Conservation (phyloP, 2,888 invertebrate species). For the Imbricaverruca yamaguchii region DNA sequence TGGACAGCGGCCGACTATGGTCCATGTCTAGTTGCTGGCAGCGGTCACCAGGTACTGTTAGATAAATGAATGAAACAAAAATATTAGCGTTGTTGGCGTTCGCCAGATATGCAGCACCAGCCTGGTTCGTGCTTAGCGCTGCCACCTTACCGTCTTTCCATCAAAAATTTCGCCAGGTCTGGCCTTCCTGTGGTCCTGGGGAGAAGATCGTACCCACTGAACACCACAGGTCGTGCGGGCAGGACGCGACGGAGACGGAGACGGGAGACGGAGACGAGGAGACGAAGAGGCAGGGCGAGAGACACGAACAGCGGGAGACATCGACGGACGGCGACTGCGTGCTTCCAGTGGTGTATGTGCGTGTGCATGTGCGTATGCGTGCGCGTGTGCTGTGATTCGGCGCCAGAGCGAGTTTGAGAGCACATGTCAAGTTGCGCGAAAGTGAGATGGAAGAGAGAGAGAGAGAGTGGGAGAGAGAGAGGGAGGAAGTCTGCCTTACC, state of each 20-base stretch:
- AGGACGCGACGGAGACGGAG: no score
- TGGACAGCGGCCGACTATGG: no score
- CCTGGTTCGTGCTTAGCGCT: neutral
- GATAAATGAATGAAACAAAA: neutral
- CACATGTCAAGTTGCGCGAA: no score
- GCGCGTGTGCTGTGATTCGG: neutral
- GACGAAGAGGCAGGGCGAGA: neutral
- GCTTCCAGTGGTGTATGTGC: neutral
- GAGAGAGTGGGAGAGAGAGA: no score
- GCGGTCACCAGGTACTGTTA: neutral
- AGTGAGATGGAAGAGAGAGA: no score
- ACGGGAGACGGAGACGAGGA: no score
- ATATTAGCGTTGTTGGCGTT: neutral
- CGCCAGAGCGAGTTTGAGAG: no score
- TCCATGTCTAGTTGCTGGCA: neutral
- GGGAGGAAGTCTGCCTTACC: no score
- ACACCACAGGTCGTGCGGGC: neutral
- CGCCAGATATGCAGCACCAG: neutral
- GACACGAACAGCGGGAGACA: neutral
- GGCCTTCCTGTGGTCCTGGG: conserved; percentile 81
- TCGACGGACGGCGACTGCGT: neutral
- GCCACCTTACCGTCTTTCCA: conserved; percentile 76
- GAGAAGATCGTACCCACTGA: neutral
- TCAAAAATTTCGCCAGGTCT: conserved; percentile 89
- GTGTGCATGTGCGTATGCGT: no score